Evolutionary conservation across 2,797 vertebrate species (phyloP), one percentile per base, ranked within the genome.

Genomic region (Eupleurogrammus muticus): DNA sequence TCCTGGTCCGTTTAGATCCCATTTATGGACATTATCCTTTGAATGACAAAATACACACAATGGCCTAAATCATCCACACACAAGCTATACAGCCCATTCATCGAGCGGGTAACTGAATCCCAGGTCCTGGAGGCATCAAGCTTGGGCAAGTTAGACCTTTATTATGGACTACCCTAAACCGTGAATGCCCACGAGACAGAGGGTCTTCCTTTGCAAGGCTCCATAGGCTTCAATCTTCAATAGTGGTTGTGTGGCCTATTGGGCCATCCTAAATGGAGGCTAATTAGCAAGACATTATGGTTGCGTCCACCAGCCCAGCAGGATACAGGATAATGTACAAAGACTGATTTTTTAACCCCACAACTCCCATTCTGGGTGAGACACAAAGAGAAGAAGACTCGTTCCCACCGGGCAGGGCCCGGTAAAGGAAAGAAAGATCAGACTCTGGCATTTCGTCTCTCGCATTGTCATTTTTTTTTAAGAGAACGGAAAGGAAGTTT

Each of bases 221-320:
- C 73, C 73, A 77, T 67, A 67, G 81, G 70, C 81, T 85, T 89
- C 83, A 77, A 47, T 73, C 72, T 36, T 89, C 83, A 90, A 87
- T 77, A 75, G 79, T 3, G 23, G 80, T 52, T 82, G 81, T 84
- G 85, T 85, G 82, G 84, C 86, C 86, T 80, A 77, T 84, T 87
- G 84, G 81, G 75, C 66, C 67, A 74, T 84, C 82, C 65, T 85
- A 86, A 88, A 90, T 89, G 84, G 81, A 73, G 80, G 82, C 86
- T 92, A 92, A 95, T 94, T 95, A 93, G 89, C 89, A 85, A 77
- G 84, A 87, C 89, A 87, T 90, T 90, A 89, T 80, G 77, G 81
- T 73, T 84, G 82, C 66, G 52, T 88, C 79, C 80, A 80, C 82
- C 62, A 61, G 81, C 89, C 66, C 87, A 89, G 91, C 85, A 79